A percentile compares a stretch with the other conserved stretches of the same genome.
These are phyloP conservation scores for Lasioglossum figueresi DNA, from an alignment of 2,888 invertebrate genomes.

Conservation along the genomic window DNA sequence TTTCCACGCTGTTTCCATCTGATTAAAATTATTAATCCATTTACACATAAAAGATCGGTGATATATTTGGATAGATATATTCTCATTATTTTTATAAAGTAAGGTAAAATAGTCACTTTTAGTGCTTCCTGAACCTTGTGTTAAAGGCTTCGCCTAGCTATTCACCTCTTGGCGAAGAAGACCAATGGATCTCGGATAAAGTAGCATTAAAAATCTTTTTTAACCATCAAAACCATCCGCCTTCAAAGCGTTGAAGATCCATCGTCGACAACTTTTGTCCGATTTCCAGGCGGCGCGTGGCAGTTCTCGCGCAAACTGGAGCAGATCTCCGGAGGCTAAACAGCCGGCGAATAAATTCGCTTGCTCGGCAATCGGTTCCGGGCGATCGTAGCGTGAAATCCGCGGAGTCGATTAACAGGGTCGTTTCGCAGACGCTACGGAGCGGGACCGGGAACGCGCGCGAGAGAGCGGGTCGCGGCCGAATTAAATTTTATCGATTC, in stretches of 20 bases:
- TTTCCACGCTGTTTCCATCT: background rate
- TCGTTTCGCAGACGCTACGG: conserved; percentile 25
- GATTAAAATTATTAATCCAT: too few species aligned
- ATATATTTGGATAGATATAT: too few species aligned
- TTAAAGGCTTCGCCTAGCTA: too few species aligned
- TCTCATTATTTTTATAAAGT: too few species aligned
- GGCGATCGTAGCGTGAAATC: conserved; percentile 14
- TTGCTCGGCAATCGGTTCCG: conserved; percentile 2
- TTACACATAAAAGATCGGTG: too few species aligned
- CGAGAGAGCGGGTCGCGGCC: conserved; percentile 23
- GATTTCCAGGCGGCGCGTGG: background rate
- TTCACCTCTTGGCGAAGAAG: too few species aligned
- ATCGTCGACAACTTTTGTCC: background rate
- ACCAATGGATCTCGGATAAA: too few species aligned
- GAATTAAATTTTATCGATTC: conserved; percentile 65
- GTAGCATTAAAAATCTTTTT: background rate
- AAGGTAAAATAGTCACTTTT: too few species aligned
- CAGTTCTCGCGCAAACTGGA: conserved; percentile 4
- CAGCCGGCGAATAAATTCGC: conserved; percentile 17
- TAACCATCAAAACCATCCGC: background rate
- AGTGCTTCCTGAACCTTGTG: too few species aligned
- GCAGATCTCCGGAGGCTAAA: conserved; percentile 19
- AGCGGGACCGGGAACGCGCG: background rate
- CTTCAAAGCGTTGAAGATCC: background rate
- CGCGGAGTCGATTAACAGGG: conserved; percentile 36